Evolutionary conservation across 37 sponge, comb jelly and placozoan genomes (phyloP), one percentile per base, ranked within the genome.

Genomic region (Cladorhizidae sp.): DNA sequence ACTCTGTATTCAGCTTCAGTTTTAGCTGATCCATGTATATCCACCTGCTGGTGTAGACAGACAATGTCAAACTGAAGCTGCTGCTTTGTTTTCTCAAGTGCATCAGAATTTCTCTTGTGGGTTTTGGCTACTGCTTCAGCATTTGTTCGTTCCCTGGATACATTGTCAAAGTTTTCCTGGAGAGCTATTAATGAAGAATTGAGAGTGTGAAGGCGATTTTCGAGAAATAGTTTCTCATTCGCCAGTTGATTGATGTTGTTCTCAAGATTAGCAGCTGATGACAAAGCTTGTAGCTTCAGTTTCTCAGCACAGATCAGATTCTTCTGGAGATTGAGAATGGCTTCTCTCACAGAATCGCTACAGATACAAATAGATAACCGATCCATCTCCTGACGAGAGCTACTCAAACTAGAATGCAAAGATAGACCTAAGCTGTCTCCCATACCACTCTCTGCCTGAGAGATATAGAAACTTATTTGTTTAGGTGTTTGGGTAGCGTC

Each of bases 271-370:
- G 32, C 43, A 22, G 45, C 32, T 20, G 39, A 21, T 0, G 64
- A 52, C 0, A 85, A 20, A 20, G 86, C 75, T 33, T 89, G 80
- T 23, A 63, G 33, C 32, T 56, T 69, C 2, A 70, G 23, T 31
- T 41, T 54, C 35, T 84, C 68, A n/a, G 80, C 79, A 25, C 33
- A 40, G 57, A 84, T 79, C 38, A 85, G 64, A 35, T 72, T 58
- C 63, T 77, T 71, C 45, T 88, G 89, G 1, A 88, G 56, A 6
- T 72, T 43, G 26, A 80, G 71, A 41, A 84, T 89, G 51, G 86
- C 70, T 17, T 84, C 86, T 35, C 74, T 56, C 5, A 80, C 72
- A 21, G 58, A 57, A 15, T 68, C 68, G 22, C 50, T 41, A 40
- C 74, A 69, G 0, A 87, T 45, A 15, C 50, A 40, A 23, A 41